Conservation (phyloP, 2,113 vertebrate genomes). For the Phocoena phocoena region DNA sequence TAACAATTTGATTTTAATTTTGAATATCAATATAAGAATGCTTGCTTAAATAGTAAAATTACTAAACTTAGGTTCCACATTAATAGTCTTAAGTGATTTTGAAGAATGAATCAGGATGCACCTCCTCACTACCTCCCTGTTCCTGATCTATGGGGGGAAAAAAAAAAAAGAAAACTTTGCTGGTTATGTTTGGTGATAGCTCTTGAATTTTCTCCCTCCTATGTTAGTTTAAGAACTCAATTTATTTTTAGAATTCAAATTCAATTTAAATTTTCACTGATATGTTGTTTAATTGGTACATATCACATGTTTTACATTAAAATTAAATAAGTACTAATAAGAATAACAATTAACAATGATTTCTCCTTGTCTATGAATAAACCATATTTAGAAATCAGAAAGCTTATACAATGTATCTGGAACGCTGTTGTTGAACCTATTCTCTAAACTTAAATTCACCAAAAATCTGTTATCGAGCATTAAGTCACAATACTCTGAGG, state of each 20-base stretch:
- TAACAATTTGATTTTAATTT: conserved; percentile 14
- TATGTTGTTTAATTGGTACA: background rate
- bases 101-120: conserved; percentile 36
- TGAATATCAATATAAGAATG: conserved; percentile 26
- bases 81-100: conserved; percentile 2
- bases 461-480: background rate
- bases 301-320: background rate
- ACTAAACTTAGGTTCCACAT: background rate
- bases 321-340: conserved; percentile 29
- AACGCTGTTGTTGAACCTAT: background rate
- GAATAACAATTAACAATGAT: background rate
- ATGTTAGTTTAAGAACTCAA: background rate
- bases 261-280: conserved; percentile 15
- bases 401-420: background rate
- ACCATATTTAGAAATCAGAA: conserved; percentile 27
- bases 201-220: conserved; percentile 36
- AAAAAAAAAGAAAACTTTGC: background rate
- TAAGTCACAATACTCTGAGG: background rate
- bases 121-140: background rate
- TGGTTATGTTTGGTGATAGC: background rate
- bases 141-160: background rate
- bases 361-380: background rate
- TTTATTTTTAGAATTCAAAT: conserved; percentile 40
- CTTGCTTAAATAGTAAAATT: conserved; percentile 27
- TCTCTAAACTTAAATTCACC: conserved; percentile 36